Percentiles rank a stretch among this genome's conserved stretches.
phyloP scores from a whole-genome alignment of 2,797 vertebrate species.

The Cuculus canorus region DNA sequence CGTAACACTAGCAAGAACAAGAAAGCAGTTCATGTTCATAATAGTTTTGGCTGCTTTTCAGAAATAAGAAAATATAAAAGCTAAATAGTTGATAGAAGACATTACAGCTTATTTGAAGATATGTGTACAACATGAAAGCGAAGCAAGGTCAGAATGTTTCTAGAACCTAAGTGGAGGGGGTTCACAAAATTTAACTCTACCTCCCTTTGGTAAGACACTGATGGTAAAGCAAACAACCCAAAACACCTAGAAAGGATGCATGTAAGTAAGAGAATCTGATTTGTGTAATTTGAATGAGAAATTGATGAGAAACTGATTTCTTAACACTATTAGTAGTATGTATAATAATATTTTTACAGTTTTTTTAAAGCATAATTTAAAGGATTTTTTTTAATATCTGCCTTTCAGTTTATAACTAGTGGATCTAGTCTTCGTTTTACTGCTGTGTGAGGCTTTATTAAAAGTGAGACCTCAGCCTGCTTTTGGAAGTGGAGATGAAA shows the following conservation, averaged over 20 bases:
- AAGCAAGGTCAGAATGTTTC: neutral
- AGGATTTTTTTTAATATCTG: neutral
- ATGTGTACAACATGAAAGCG: neutral
- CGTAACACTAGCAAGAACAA: neutral
- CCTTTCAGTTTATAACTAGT: neutral
- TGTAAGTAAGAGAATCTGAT: neutral
- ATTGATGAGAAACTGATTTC: neutral
- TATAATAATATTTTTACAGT: neutral
- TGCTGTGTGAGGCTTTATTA: neutral
- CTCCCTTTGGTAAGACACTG: neutral
- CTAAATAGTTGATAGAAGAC: neutral
- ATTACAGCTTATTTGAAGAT: neutral
- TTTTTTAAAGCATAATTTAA: neutral
- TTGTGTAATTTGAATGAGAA: neutral
- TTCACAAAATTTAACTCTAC: neutral
- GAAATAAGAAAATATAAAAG: neutral
- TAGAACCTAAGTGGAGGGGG: neutral
- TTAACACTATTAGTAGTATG: neutral
- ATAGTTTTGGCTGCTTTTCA: neutral
- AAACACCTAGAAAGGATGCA: neutral
- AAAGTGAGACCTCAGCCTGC: neutral
- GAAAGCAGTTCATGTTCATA: neutral
- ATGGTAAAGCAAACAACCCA: neutral
- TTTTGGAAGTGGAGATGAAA: constrained; percentile 2
- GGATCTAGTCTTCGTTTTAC: neutral